A percentile compares a stretch with the other conserved stretches of the same genome.
Conservation (phyloP, 2,888 invertebrate species). For the Eustalomyia histrio region DNA sequence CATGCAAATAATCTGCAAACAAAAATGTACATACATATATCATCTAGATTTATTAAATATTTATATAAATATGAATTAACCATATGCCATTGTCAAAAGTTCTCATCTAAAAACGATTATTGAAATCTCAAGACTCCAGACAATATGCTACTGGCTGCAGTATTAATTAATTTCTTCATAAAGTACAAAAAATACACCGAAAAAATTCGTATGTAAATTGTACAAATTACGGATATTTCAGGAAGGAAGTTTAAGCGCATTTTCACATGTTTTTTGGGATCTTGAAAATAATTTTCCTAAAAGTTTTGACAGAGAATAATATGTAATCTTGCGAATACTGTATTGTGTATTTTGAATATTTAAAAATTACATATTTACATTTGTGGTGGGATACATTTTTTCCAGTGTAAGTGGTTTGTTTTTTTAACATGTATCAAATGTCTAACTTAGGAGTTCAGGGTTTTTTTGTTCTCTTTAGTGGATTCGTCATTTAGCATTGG, state of each 20-base stretch:
- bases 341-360: no score
- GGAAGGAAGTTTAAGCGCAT: no score
- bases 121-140: conserved; percentile 43
- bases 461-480: conserved; percentile 23
- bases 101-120: conserved; percentile 38
- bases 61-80: conserved; percentile 32
- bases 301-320: no score
- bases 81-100: conserved; percentile 36
- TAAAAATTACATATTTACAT: no score
- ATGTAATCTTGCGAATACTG: no score
- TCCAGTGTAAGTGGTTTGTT: not conserved
- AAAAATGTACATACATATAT: not conserved
- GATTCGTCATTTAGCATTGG: conserved; percentile 44
- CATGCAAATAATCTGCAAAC: not conserved
- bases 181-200: conserved; percentile 20
- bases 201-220: not conserved
- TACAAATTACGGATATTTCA: no score
- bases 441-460: conserved; percentile 40
- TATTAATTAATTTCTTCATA: conserved; percentile 43
- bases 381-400: not conserved
- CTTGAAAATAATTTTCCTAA: no score
- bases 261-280: no score
- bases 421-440: conserved; percentile 32
- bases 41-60: conserved; percentile 26
- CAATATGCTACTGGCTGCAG: conserved; percentile 37